Evolutionary conservation across 2,797 vertebrate genomes (phyloP), one percentile per base, ranked within the genome.

Genomic region (Peromyscus melanophrys): DNA sequence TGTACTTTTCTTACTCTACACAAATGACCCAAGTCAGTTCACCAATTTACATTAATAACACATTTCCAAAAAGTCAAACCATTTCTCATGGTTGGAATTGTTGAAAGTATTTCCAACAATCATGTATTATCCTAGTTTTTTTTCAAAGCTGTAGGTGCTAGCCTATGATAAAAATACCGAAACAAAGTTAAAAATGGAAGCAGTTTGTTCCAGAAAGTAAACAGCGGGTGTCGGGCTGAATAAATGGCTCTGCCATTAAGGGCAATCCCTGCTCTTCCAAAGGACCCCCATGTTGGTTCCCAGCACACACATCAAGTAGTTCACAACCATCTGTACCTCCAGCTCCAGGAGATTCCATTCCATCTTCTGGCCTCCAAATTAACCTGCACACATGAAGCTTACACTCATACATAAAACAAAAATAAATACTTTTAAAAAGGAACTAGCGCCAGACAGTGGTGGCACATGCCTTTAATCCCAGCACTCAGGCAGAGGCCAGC

Each of bases 161-260:
- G 87, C 16, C 37, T 71, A n/a, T 37, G 21, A 75, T 46, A 92
- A 95, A 96, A 92, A 57, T 25, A 69, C 78, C 8, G 43, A 1
- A 90, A 85, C 27, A 46, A 92, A 71, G 2, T 95, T 25, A 89
- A 89, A 84, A 91, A 57, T 52, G 63, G 6, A 89, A 92, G 63
- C 19, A 37, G 3, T 67, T 25, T 75, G 23, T 46, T 92, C 52
- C 37, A 82, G 78, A 82, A 78, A 93, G 59, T 67, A 77, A 84
- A 80, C 2, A 12, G 34, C 46, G 8, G 34, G 25, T 49, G 7
- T 25, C 8, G 84, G 57, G 67, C n/a, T 87, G 55, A 55, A 57
- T n/a, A 40, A 55, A 40, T 31, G 67, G 67, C 49, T 87, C 49
- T n/a, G 9, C 23, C 29, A 12, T 12, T n/a, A 37, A 55, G 34